Conservation (phyloP, 2,797 vertebrate genomes). For the Neosilurus mollespiculum region DNA sequence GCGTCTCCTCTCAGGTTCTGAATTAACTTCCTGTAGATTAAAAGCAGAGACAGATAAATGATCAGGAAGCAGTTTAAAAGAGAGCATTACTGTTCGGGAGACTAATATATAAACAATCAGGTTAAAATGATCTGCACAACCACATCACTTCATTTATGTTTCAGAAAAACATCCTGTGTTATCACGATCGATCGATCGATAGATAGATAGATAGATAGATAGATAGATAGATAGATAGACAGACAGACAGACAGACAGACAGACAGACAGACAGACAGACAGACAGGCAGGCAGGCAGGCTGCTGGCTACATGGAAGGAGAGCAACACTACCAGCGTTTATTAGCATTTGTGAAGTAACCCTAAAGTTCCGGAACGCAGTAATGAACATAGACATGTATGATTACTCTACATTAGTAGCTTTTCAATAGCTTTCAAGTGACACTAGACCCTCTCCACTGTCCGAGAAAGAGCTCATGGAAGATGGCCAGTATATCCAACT, state of each 20-base stretch:
- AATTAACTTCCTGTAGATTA: constrained; percentile 77
- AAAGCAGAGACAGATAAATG: constrained; percentile 20
- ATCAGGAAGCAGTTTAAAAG: not conserved
- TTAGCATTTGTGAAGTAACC: too few species aligned
- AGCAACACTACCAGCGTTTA: too few species aligned
- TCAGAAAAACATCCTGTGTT: not conserved
- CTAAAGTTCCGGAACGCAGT: too few species aligned
- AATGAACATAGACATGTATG: too few species aligned
- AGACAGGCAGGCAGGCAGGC: too few species aligned
- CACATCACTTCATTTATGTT: not conserved
- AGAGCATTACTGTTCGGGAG: not conserved
- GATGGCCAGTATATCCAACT: not conserved
- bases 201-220: too few species aligned
- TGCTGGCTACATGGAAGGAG: too few species aligned
- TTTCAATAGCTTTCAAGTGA: not conserved
- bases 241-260: too few species aligned
- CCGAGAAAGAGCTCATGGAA: not conserved
- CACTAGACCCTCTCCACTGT: not conserved
- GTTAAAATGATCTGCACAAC: not conserved
- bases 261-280: too few species aligned
- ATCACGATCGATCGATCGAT: too few species aligned
- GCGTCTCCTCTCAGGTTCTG: constrained; percentile 87
- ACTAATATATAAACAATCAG: not conserved
- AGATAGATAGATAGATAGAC: too few species aligned
- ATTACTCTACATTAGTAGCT: too few species aligned